Conservation (phyloP, 2,888 invertebrate species). For the Syrphus vitripennis region DNA sequence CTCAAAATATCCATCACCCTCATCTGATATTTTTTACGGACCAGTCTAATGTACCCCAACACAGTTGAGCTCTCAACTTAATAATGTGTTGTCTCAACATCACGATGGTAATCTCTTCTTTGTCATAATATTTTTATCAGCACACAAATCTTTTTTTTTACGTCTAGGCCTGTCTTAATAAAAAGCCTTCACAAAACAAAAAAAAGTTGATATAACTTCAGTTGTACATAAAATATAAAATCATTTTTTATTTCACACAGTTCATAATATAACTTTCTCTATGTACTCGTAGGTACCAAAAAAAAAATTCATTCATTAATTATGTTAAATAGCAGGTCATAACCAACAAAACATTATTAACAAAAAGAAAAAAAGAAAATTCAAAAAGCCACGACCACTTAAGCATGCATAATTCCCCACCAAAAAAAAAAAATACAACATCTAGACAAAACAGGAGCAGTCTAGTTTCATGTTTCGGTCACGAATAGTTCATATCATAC, state of each 20-base stretch:
- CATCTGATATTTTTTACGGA: too few relatives aligned
- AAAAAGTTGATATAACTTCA: not conserved
- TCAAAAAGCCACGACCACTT: not conserved
- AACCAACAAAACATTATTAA: conserved; percentile 23
- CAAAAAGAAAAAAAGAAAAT: not conserved
- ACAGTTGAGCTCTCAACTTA: not conserved
- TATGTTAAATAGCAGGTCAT: conserved; percentile 29
- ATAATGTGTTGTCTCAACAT: not conserved
- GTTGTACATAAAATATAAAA: not conserved
- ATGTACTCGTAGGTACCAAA: too few relatives aligned
- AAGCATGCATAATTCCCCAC: conserved; percentile 4
- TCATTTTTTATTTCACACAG: not conserved
- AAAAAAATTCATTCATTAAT: conserved; percentile 31
- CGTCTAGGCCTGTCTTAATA: not conserved
- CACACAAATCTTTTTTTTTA: not conserved
- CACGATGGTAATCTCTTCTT: not conserved
- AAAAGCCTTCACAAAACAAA: not conserved
- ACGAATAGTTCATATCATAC: conserved; percentile 8
- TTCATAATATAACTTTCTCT: too few relatives aligned
- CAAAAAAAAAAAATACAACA: too few relatives aligned
- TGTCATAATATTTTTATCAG: not conserved
- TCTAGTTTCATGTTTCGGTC: conserved; percentile 16
- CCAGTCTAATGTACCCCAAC: not conserved
- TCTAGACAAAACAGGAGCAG: not conserved
- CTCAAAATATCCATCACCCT: too few relatives aligned